Percentiles rank a stretch among this genome's conserved stretches.
Conservation (phyloP, 64 coral and sea anemone genomes). For the Porites lutea region DNA sequence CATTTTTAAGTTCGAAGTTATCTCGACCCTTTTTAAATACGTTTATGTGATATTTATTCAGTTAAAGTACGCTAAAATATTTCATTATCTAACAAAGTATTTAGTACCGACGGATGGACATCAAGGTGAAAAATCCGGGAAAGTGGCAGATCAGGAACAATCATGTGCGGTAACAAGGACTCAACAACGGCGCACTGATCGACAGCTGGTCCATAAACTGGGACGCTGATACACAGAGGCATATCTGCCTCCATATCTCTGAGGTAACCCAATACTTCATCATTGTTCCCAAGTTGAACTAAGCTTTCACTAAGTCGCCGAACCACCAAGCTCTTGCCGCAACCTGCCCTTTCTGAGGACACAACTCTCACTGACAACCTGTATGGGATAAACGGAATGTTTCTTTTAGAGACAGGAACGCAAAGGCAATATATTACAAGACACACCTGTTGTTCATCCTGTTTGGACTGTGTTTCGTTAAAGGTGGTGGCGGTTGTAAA, state of each 20-base stretch:
- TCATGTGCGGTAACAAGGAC: constrained; percentile 58
- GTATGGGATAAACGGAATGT: background rate
- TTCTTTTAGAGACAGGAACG: too few relatives aligned
- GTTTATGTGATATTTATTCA: too few relatives aligned
- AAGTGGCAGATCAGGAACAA: constrained; percentile 81
- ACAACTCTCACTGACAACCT: constrained; percentile 61
- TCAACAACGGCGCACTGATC: constrained; percentile 58
- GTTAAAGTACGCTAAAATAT: too few relatives aligned
- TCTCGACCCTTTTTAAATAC: too few relatives aligned
- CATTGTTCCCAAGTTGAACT: constrained; percentile 28
- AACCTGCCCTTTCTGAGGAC: constrained; percentile 52
- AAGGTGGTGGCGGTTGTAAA: too few relatives aligned
- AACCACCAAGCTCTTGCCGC: constrained; percentile 51
- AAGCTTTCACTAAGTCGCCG: background rate
- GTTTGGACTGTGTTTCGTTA: too few relatives aligned
- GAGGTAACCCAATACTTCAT: background rate
- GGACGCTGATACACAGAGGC: constrained; percentile 39
- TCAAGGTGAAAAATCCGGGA: constrained; percentile 94
- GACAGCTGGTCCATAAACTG: constrained; percentile 75
- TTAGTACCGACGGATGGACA: constrained; percentile 85
- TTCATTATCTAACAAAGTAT: background rate
- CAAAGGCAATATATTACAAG: too few relatives aligned
- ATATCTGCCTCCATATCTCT: constrained; percentile 11
- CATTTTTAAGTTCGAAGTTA: too few relatives aligned
- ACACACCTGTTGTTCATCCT: too few relatives aligned